Evolutionary conservation across 2,113 vertebrate genomes (phyloP).

Genomic region (Aegithalos caudatus): DNA sequence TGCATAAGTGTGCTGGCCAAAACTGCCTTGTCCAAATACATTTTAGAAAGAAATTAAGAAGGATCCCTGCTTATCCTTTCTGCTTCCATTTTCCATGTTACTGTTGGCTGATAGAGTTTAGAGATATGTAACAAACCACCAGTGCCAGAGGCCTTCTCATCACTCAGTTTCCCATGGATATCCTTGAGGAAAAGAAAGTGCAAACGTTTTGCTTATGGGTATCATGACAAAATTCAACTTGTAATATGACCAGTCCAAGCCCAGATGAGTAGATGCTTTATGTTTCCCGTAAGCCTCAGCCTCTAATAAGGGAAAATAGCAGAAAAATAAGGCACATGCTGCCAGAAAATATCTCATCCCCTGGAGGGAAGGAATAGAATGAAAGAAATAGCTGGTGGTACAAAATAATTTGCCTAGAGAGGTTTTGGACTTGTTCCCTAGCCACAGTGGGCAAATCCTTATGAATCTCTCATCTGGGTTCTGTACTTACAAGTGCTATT

Average conservation of each 20-base stretch:
- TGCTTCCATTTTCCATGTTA: not conserved
- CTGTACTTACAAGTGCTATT: not conserved
- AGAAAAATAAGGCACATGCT: constrained; percentile 6
- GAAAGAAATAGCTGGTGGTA: not conserved
- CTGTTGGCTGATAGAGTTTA: not conserved
- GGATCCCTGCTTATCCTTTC: not conserved
- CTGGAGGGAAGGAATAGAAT: not conserved
- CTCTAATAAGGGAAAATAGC: not conserved
- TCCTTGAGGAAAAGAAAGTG: not conserved
- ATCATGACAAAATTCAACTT: not conserved
- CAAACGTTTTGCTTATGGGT: not conserved
- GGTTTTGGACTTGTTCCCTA: not conserved
- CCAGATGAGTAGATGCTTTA: not conserved
- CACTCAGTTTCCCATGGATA: not conserved
- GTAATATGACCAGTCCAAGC: not conserved
- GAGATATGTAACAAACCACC: not conserved
- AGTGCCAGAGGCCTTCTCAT: not conserved
- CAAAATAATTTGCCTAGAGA: not conserved
- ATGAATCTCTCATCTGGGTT: not conserved
- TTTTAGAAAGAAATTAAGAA: not conserved
- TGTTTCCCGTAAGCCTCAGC: not conserved
- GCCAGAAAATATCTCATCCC: constrained; percentile 1
- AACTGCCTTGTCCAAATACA: not conserved
- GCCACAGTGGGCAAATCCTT: not conserved
- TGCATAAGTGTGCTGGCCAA: not conserved